Evolutionary conservation across 2,888 invertebrate species (phyloP), one percentile per base, ranked within the genome.

Genomic region (Carpatolechia fugitivella): DNA sequence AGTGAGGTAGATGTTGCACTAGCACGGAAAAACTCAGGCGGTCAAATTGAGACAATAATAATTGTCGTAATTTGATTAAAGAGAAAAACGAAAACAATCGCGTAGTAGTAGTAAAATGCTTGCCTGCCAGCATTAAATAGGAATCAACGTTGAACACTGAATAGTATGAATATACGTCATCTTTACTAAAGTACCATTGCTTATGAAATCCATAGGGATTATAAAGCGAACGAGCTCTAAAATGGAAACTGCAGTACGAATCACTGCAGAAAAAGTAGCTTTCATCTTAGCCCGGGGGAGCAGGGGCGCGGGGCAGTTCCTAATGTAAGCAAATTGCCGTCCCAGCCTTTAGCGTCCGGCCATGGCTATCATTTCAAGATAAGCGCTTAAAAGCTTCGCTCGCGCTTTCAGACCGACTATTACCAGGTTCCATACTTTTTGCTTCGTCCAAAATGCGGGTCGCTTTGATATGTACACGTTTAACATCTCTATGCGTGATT

Each of bases 261-360:
- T 69, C 64, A 68, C 69, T 68, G 60, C 65, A 58, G 68, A 71
- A 76, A 75, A 76, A 71, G 65, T 72, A 53, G 62, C 71, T 74
- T 74, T 74, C 69, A 72, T 72, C 68, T 62, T 63, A 67, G 66
- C 61, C 64, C 69, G 65, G 72, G 76, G 76, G 40, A 18, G 65
- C 72, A 76, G 76, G 40, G 18, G 75, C 66, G 77, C 80, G 78
- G 76, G 78, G 72, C 77, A 79, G 80, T 16, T 84, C 80, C 87
- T 89, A 89, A 89, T 89, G 89, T 85, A 87, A 84, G 89, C 82
- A 89, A 89, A 89, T 89, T 89, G 89, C 85, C 85, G 84, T 85
- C 85, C 78, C 81, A 79, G 83, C 85, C 84, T 87, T 86, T 83
- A 85, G 73, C 81, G 84, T 83, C 85, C 86, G 85, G 86, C 76